Base-by-base conservation (phyloP, 2,888 invertebrate species). In the Odontocolon sp. region DNA sequence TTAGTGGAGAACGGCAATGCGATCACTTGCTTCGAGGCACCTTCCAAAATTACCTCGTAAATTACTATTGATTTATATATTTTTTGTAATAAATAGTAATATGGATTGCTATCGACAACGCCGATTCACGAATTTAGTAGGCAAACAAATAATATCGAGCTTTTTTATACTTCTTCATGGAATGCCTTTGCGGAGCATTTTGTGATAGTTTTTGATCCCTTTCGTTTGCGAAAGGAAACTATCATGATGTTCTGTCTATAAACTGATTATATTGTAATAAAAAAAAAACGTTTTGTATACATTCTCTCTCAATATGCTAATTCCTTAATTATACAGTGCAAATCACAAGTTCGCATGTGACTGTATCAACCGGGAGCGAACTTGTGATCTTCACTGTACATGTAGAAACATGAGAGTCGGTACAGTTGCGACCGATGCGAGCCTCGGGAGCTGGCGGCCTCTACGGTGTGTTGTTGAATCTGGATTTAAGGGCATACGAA, bases 1-100 rank as follows among this genome's bases (percentile, higher is more conserved):
- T 88, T 96, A 56, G 87, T 87, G 21, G 89, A 87, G 1, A 85
- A 92, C 1, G 90, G 91, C 3, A 68, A 80, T 6, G 91, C 92
- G 69, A 85, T 94, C 0, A 84, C 92, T 14, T 96, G 96, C 85
- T 96, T 96, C 90, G 93, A 94, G 90, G 92, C 95, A 40, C 93
- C 93, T 1, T 94, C 94, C n/a, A 94, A 91, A 87, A 95, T 87
- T 36, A 47, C 40, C 1, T 67, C 31, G 26, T 66, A 38, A 68
- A 54, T 2, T 23, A 26, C 14, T 8, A 38, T 59, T 9, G 26
- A 9, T 50, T 5, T n/a, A 21, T 42, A 16, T 16, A 52, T 57
- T 16, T 18, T 9, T 23, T 45, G 9, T 33, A 23, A 64, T 45
- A 33, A 11, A 6, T 31, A 14, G 6, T 14, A 14, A 47, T 11